Evolutionary conservation across 2,888 invertebrate genomes (phyloP), one percentile per base, ranked within the genome.

Genomic region (Resseliella maxima): DNA sequence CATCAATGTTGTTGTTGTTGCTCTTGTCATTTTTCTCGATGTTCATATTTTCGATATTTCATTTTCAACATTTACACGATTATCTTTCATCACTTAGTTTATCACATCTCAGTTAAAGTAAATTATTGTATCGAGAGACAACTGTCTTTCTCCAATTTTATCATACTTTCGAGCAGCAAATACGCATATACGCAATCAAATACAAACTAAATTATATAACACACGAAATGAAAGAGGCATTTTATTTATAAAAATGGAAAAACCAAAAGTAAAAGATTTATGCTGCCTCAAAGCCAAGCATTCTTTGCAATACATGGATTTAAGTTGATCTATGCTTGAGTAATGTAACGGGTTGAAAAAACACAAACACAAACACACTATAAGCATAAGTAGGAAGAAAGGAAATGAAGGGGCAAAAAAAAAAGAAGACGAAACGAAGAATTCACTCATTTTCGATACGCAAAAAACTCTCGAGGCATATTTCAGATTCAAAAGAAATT

Each of bases 401-500:
- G 27, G 15, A 31, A 35, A 31, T 31, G 72, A 72, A 72, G 31
- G 31, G 18, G 8, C 6, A 35, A 72, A 5, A 72, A 72, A 31
- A 15, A 72, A n/a, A 31, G 2, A 15, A 50, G 8, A 21, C 72
- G 18, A 72, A 5, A 72, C n/a, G 12, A 72, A 27, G 31, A 72
- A 12, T 72, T 31, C 72, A 31, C 31, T 72, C 31, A 31, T 72
- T 72, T 72, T 27, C 18, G 27, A 31, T 31, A 35, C 72, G 15
- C 72, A 72, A 15, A 27, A 72, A 72, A 72, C 72, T 72, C 59
- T 31, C 72, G 35, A 15, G 72, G 72, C 72, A 72, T 31, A 31
- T 72, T 72, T 72, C 72, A 72, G 31, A 72, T 72, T 72, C 72
- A 72, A 72, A 72, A 72, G 72, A 72, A 72, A 72, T 72, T 72